phyloP scores from a whole-genome alignment of 1,140 invertebrate species.

The Trichomalopsis sarcophagae region DNA sequence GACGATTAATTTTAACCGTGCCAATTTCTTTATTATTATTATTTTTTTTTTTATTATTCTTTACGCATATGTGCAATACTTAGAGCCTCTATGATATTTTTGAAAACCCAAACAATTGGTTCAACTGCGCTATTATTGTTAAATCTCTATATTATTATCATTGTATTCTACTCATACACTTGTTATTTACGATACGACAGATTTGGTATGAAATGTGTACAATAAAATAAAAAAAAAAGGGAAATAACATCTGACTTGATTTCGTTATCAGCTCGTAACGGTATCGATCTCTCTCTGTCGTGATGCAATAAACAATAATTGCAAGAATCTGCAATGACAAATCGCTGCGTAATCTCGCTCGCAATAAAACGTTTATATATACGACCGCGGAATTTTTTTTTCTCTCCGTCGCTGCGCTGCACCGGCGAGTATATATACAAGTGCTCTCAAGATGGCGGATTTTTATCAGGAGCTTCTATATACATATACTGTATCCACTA shows the following conservation, averaged over 20 bases:
- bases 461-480: conserved; percentile 3
- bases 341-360: background rate
- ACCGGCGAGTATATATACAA: background rate
- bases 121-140: conserved; percentile 44
- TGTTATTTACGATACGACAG: conserved; percentile 46
- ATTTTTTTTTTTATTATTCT: background rate
- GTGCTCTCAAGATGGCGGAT: conserved; percentile 17
- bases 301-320: background rate
- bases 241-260: background rate
- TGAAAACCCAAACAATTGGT: conserved; percentile 34
- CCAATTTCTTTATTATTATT: conserved; percentile 35
- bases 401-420: background rate
- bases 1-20: conserved; percentile 36
- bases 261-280: background rate
- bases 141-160: conserved; percentile 13
- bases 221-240: conserved; percentile 42
- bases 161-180: conserved; percentile 44
- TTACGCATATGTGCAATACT: conserved; percentile 38
- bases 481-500: background rate
- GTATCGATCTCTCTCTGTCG: background rate
- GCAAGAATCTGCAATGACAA: background rate
- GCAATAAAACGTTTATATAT: background rate
- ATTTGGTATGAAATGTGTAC: conserved; percentile 48
- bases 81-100: conserved; percentile 27
- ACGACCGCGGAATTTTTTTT: background rate